phyloP scores from a whole-genome alignment of 2,113 vertebrate genomes.

The Carassius auratus region DNA sequence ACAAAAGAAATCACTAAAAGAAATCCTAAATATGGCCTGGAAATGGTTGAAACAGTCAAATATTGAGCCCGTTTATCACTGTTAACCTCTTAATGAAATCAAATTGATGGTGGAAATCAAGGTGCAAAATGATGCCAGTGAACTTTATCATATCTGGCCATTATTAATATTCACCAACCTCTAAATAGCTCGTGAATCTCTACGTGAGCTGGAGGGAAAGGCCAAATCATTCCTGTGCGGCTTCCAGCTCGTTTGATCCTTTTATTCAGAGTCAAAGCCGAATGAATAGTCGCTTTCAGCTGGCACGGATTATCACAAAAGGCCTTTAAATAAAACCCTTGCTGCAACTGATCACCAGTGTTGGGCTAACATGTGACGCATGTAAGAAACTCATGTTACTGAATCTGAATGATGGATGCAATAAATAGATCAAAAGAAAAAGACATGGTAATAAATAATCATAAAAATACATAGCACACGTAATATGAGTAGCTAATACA shows the following conservation, averaged over 20 bases:
- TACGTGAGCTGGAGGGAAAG: not conserved
- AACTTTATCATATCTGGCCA: constrained; percentile 21
- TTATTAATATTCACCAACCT: constrained; percentile 47
- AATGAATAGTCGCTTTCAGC: not conserved
- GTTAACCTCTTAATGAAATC: constrained; percentile 39
- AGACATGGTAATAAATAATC: too few relatives aligned
- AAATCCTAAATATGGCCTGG: not conserved
- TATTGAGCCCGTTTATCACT: not conserved
- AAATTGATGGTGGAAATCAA: constrained; percentile 11
- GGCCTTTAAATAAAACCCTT: not conserved
- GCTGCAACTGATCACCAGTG: not conserved
- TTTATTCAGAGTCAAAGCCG: not conserved
- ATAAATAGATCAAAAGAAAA: too few relatives aligned
- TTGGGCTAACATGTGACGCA: not conserved
- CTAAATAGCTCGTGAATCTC: constrained; percentile 46
- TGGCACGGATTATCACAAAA: not conserved
- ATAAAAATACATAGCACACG: not conserved
- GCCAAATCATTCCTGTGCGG: not conserved
- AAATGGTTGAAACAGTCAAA: not conserved
- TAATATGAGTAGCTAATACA: not conserved
- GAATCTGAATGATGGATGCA: not conserved
- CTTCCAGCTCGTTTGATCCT: not conserved
- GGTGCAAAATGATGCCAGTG: constrained; percentile 35
- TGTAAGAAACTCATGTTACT: not conserved
- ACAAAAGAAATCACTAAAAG: not conserved